Conservation (phyloP, 2,888 invertebrate species). For the Homarus gammarus region DNA sequence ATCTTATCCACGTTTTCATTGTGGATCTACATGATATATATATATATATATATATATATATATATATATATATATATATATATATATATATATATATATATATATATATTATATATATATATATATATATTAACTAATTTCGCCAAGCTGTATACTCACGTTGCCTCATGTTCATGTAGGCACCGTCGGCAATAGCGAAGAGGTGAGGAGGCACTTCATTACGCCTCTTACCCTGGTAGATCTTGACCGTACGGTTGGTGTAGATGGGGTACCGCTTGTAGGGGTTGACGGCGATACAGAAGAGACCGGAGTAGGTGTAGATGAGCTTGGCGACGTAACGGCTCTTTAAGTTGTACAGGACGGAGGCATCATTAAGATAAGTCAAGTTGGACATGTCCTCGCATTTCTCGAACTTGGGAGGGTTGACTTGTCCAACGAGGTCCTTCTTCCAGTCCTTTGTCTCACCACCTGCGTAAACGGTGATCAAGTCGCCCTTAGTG, state of each 20-base stretch:
- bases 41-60: too few species aligned
- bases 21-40: too few species aligned
- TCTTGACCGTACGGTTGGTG: slow-evolving; percentile 81
- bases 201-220: slow-evolving; percentile 83
- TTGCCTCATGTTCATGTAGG: slow-evolving; percentile 83
- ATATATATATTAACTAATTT: too few species aligned
- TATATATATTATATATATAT: too few species aligned
- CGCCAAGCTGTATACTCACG: slow-evolving; percentile 80
- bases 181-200: slow-evolving; percentile 83
- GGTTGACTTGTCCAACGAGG: slow-evolving; percentile 96
- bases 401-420: slow-evolving; percentile 98
- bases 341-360: slow-evolving; percentile 98
- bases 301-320: slow-evolving; percentile 82
- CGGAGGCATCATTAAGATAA: slow-evolving; percentile 99
- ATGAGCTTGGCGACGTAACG: slow-evolving; percentile 98
- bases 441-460: slow-evolving; percentile 98
- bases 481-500: slow-evolving; percentile 98
- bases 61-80: too few species aligned
- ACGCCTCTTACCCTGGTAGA: slow-evolving; percentile 82
- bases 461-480: slow-evolving; percentile 83
- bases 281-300: slow-evolving; percentile 80
- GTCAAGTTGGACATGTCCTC: slow-evolving; percentile 99
- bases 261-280: slow-evolving; percentile 83
- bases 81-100: too few species aligned
- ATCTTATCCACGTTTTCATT: too few species aligned